phyloP scores from a whole-genome alignment of 2,888 invertebrate species.

The Axea sp. region DNA sequence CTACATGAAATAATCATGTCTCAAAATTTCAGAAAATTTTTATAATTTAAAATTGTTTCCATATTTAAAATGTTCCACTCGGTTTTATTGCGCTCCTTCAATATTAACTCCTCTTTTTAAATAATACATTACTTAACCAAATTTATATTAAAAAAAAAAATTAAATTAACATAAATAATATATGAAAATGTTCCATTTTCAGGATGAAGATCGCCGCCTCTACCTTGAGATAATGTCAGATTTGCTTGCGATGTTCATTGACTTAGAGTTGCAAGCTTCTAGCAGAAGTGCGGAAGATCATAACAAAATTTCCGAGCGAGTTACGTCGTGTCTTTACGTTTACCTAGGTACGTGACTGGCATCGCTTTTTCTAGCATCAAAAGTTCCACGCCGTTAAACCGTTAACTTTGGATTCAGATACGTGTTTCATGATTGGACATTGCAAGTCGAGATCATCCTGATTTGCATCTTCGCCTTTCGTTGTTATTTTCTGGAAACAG shows the following conservation, averaged over 20 bases:
- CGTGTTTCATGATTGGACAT: conserved; percentile 39
- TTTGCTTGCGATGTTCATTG: conserved; percentile 78
- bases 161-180: no score
- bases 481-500: conserved; percentile 19
- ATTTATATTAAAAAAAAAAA: no score
- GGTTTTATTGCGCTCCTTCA: no score
- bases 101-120: no score
- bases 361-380: conserved; percentile 21
- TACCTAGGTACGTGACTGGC: conserved; percentile 72
- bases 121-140: no score
- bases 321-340: conserved; percentile 73
- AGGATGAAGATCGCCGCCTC: conserved; percentile 74
- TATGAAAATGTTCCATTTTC: conserved; percentile 16
- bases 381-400: conserved; percentile 30
- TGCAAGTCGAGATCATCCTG: conserved; percentile 33
- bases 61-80: no score
- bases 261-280: conserved; percentile 79
- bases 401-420: conserved; percentile 17
- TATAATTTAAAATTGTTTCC: no score
- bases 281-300: conserved; percentile 71
- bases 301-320: conserved; percentile 72
- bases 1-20: no score
- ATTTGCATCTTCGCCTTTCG: conserved; percentile 34
- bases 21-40: no score
- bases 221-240: conserved; percentile 79